phyloP scores from a whole-genome alignment of 2,888 invertebrate genomes.

The Lamellibrachia columna region DNA sequence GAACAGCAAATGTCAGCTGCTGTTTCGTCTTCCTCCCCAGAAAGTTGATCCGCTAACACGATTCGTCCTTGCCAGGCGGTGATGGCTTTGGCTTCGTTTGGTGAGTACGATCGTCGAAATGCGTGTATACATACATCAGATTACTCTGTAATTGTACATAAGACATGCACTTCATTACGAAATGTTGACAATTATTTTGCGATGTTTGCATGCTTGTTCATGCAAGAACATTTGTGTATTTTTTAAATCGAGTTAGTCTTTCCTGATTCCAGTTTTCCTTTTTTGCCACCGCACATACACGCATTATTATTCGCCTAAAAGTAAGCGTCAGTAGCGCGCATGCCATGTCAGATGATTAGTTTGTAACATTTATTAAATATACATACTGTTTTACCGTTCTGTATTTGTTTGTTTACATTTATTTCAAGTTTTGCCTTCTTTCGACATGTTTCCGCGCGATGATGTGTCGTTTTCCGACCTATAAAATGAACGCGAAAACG shows the following conservation, averaged over 20 bases:
- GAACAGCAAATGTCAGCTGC: neutral
- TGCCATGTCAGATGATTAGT: neutral
- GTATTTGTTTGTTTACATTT: neutral
- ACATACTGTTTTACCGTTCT: neutral
- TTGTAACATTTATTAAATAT: neutral
- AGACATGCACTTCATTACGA: neutral
- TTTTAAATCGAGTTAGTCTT: neutral
- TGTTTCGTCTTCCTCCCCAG: neutral
- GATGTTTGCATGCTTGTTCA: neutral
- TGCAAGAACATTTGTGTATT: neutral
- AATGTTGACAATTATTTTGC: neutral
- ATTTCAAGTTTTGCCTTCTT: neutral
- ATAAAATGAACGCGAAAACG: slow-evolving; percentile 9
- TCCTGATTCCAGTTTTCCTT: slow-evolving; percentile 5
- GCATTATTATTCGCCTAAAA: neutral
- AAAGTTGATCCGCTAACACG: slow-evolving; percentile 16
- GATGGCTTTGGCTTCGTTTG: neutral
- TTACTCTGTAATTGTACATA: neutral
- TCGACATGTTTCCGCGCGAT: neutral
- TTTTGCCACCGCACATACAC: neutral
- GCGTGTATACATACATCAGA: neutral
- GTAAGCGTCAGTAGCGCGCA: neutral
- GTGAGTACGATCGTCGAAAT: neutral
- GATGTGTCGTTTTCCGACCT: slow-evolving; percentile 16
- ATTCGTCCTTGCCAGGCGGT: neutral